phyloP scores from a whole-genome alignment of 2,797 vertebrate genomes.

The Propithecus perrieri region DNA sequence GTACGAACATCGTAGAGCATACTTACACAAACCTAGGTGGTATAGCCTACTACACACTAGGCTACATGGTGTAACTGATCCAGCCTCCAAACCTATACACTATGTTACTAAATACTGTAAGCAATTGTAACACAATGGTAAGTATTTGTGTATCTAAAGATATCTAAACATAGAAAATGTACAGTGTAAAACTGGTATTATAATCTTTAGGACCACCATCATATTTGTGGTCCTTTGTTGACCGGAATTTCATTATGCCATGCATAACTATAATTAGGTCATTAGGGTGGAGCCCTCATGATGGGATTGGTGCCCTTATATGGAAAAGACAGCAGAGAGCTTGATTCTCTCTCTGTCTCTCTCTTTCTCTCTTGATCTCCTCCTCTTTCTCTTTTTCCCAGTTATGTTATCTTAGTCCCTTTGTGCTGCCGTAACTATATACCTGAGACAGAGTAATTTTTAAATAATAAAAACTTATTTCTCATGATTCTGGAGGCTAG shows the following conservation, averaged over 20 bases:
- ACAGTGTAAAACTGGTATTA: not conserved
- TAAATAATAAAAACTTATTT: not conserved
- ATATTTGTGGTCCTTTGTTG: not conserved
- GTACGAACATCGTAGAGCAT: not conserved
- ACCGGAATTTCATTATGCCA: not conserved
- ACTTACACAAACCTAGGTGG: not conserved
- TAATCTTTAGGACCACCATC: not conserved
- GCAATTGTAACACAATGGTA: not conserved
- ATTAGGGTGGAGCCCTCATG: not conserved
- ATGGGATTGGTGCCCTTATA: not conserved
- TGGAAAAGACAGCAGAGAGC: not conserved
- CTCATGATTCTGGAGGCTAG: not conserved
- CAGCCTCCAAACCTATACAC: not conserved
- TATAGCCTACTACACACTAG: not conserved
- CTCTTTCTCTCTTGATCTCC: too few relatives aligned
- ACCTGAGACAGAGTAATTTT: not conserved
- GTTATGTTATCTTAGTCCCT: not conserved
- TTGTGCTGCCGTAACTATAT: not conserved
- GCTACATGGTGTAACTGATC: not conserved
- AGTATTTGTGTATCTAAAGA: not conserved
- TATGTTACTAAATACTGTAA: not conserved
- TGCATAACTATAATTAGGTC: not conserved
- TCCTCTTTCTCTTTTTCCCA: not conserved
- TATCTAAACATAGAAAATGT: not conserved
- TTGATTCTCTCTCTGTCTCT: not conserved